A percentile compares a stretch with the other conserved stretches of the same genome.
Conservation (phyloP, 2,113 vertebrate species). For the Sinocyclocheilus anshuiensis region DNA sequence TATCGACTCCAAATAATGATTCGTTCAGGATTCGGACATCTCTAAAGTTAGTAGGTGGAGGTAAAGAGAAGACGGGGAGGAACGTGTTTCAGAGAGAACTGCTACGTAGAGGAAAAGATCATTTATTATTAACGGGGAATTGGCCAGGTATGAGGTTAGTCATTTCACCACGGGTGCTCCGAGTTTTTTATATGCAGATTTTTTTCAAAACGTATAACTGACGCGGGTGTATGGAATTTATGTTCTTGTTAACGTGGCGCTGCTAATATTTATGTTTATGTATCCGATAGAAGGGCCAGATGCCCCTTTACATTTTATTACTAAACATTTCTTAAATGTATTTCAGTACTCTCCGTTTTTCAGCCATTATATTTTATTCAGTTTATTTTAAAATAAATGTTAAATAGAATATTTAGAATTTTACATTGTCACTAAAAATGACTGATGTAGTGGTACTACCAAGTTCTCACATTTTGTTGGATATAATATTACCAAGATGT, state of each 20-base stretch:
- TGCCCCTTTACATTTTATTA: not conserved
- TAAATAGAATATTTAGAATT: not conserved
- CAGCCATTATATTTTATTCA: not conserved
- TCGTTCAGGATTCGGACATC: not conserved
- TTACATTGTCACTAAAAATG: not conserved
- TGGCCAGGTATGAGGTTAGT: conserved; percentile 34
- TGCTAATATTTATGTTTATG: not conserved
- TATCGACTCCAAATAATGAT: not conserved
- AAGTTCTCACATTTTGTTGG: not conserved
- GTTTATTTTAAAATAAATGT: not conserved
- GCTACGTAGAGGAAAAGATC: not conserved
- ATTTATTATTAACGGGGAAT: conserved; percentile 12
- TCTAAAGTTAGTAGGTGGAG: conserved; percentile 10
- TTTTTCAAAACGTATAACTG: not conserved
- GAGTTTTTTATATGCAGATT: not conserved
- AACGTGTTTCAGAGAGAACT: not conserved
- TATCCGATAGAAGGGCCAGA: not conserved
- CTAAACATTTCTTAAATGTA: not conserved
- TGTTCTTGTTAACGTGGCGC: conserved; percentile 35
- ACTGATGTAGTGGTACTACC: not conserved
- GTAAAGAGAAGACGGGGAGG: not conserved
- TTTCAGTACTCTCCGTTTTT: not conserved
- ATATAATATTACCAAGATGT: not conserved
- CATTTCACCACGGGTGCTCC: conserved; percentile 14
- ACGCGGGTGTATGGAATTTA: not conserved